Percentiles rank a stretch among this genome's conserved stretches.
Conservation (phyloP, 92 coral and sea anemone genomes). For the Phenganax stokvisi region DNA sequence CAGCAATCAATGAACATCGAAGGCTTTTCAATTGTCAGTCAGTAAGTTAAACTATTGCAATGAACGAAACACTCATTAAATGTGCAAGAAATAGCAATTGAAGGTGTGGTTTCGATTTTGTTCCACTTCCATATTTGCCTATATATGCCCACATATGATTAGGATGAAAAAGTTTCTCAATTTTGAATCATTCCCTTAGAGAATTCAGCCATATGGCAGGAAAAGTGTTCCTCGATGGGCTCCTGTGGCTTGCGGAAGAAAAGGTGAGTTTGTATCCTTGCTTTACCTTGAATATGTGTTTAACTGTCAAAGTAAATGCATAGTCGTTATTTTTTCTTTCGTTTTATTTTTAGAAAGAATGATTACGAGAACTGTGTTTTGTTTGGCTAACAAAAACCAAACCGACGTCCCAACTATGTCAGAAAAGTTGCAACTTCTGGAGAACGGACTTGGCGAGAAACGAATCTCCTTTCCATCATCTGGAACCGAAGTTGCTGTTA, state of each 20-base stretch:
- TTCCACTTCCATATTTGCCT: background rate
- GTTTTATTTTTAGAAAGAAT: slow-evolving; percentile 37
- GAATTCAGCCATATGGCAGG: slow-evolving; percentile 14
- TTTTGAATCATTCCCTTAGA: background rate
- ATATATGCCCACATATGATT: background rate
- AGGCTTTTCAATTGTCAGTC: slow-evolving; percentile 10
- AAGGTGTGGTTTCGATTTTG: background rate
- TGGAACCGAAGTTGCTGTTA: slow-evolving; percentile 25
- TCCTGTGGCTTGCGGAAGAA: background rate
- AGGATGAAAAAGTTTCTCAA: background rate
- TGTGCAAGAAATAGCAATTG: background rate
- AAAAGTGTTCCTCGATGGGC: background rate
- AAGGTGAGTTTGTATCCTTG: background rate
- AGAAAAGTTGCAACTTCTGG: slow-evolving; percentile 27
- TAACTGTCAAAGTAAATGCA: background rate
- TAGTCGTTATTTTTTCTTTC: background rate
- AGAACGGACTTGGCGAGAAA: slow-evolving; percentile 50
- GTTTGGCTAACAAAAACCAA: slow-evolving; percentile 50
- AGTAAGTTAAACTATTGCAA: background rate
- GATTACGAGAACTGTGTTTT: slow-evolving; percentile 43
- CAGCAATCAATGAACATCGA: slow-evolving; percentile 5
- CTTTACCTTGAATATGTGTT: background rate
- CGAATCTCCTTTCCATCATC: slow-evolving; percentile 42
- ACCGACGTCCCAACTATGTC: slow-evolving; percentile 21
- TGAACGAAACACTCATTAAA: background rate